Conservation (phyloP, 1,140 invertebrate species). For the Megalonaias nervosa region DNA sequence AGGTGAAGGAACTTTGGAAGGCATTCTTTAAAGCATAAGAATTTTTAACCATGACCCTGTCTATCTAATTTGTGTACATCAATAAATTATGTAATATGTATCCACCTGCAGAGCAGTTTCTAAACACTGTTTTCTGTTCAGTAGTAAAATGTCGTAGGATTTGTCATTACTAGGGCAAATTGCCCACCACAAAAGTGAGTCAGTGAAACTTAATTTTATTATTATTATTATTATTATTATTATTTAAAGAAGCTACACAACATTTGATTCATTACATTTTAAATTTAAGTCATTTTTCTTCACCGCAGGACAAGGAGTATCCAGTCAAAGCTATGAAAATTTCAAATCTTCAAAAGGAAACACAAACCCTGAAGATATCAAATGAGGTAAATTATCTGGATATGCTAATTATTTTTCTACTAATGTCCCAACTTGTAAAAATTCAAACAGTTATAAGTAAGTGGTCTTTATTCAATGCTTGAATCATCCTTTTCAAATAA, state of each 20-base stretch:
- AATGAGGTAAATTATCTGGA: constrained; percentile 51
- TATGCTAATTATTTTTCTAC: too few relatives aligned
- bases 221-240: neutral
- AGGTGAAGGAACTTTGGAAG: neutral
- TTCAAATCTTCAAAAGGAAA: constrained; percentile 64
- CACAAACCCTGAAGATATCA: constrained; percentile 59
- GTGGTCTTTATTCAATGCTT: too few relatives aligned
- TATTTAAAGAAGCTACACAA: neutral
- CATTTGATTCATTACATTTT: constrained; percentile 14
- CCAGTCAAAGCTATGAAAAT: constrained; percentile 69
- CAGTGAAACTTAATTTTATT: neutral
- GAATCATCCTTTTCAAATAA: too few relatives aligned
- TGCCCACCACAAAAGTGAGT: neutral
- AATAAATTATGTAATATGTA: neutral
- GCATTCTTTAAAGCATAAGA: too few relatives aligned
- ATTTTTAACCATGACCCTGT: too few relatives aligned
- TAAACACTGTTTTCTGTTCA: neutral
- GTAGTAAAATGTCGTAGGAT: neutral
- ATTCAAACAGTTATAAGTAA: too few relatives aligned
- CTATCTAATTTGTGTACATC: too few relatives aligned
- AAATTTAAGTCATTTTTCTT: constrained; percentile 6
- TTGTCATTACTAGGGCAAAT: neutral
- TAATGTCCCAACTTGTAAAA: too few relatives aligned
- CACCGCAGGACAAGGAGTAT: constrained; percentile 68
- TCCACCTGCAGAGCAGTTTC: neutral